These are phyloP conservation scores for Fulmarus glacialis DNA, from an alignment of 2,113 vertebrate genomes.

Conservation along the genomic window DNA sequence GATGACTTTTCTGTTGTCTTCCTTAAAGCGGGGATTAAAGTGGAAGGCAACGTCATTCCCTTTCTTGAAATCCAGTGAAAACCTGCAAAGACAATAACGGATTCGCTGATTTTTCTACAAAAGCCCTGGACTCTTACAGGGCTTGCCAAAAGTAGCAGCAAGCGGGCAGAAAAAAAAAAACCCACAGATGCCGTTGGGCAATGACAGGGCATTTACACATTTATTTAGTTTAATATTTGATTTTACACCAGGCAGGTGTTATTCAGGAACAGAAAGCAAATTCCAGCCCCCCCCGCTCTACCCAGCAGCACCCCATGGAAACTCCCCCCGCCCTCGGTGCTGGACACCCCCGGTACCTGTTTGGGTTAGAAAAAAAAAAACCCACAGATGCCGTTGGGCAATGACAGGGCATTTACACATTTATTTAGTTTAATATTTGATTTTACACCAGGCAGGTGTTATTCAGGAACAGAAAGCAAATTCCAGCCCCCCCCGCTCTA, in stretches of 20 bases:
- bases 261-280: background rate
- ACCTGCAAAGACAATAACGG: background rate
- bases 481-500: background rate
- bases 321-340: accelerated
- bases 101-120: background rate
- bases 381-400: accelerated
- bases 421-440: background rate
- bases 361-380: background rate
- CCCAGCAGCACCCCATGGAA: background rate
- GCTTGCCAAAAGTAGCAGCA: background rate
- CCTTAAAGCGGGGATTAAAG: slow-evolving; percentile 78
- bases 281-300: background rate
- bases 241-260: background rate
- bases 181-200: accelerated
- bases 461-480: background rate
- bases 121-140: background rate
- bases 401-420: accelerated
- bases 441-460: background rate
- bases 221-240: background rate
- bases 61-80: slow-evolving; percentile 72
- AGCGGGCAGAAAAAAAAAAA: background rate
- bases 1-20: slow-evolving; percentile 53
- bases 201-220: accelerated
- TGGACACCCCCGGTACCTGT: slow-evolving; percentile 14
- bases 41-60: slow-evolving; percentile 75